Evolutionary conservation across 1,140 invertebrate genomes (phyloP).

Genomic region (Leptinotarsa undecemlineata): DNA sequence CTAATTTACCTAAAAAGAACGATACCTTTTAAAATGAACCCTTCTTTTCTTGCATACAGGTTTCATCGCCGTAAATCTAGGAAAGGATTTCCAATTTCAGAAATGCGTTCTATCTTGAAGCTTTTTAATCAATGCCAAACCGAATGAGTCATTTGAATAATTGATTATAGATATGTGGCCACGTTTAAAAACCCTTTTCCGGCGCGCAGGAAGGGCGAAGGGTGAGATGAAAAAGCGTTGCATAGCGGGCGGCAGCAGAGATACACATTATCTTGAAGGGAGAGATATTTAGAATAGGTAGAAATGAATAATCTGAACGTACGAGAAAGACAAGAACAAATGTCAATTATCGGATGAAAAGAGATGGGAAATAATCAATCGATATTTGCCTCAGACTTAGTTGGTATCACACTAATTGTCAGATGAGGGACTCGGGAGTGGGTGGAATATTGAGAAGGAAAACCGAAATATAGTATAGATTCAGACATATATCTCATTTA

Average conservation of each 20-base stretch:
- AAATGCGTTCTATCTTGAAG: conserved; percentile 30
- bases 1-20: too few species aligned
- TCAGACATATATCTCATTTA: conserved; percentile 28
- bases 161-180: conserved; percentile 33
- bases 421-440: conserved; percentile 16
- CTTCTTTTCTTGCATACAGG: too few species aligned
- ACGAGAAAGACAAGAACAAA: conserved; percentile 23
- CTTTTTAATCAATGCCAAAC: conserved; percentile 30
- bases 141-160: conserved; percentile 33
- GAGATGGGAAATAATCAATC: conserved; percentile 30
- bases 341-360: conserved; percentile 27
- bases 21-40: too few species aligned
- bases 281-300: conserved; percentile 33
- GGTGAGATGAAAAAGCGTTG: conserved; percentile 29
- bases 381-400: conserved; percentile 29
- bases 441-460: conserved; percentile 32
- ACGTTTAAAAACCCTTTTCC: conserved; percentile 30
- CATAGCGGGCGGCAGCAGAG: conserved; percentile 25
- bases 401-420: conserved; percentile 33
- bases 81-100: conserved; percentile 19
- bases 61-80: conserved; percentile 13
- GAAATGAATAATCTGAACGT: conserved; percentile 33
- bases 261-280: conserved; percentile 33
- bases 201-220: conserved; percentile 9
- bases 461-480: conserved; percentile 29